These are phyloP conservation scores for Centropus bengalensis DNA, from an alignment of 2,113 vertebrate species.

Conservation along the genomic window DNA sequence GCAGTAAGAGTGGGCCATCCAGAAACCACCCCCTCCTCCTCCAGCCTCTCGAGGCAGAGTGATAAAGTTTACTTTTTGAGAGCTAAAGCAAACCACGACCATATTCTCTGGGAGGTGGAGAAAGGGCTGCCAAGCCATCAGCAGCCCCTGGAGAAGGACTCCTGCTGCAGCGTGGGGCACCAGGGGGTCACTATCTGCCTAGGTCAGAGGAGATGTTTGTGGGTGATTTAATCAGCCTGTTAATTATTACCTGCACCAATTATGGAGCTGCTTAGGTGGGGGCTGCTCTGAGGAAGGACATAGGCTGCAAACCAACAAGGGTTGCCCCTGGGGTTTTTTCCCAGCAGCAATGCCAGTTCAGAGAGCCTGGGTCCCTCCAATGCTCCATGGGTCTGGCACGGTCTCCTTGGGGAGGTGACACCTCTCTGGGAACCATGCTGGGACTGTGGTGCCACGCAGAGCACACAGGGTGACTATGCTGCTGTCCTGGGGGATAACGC, in stretches of 20 bases:
- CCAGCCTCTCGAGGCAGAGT: not conserved
- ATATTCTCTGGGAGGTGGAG: not conserved
- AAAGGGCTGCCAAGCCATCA: not conserved
- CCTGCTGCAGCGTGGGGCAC: not conserved
- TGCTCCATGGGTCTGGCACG: rapidly evolving
- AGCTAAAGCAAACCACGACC: not conserved
- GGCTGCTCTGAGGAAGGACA: not conserved
- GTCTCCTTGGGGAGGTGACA: not conserved
- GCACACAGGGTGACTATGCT: not conserved
- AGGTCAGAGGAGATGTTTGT: not conserved
- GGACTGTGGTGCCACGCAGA: not conserved
- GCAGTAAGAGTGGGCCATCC: not conserved
- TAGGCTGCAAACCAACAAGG: not conserved
- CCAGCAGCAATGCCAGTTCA: not conserved
- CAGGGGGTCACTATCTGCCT: not conserved
- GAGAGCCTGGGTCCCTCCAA: rapidly evolving
- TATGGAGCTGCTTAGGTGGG: not conserved
- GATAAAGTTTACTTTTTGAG: not conserved
- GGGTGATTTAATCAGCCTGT: constrained; percentile 34
- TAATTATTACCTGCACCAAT: constrained; percentile 28
- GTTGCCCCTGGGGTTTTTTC: rapidly evolving
- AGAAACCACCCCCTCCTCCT: not conserved
- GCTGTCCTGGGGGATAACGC: not conserved
- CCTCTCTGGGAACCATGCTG: rapidly evolving
- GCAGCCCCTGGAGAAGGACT: not conserved